These are phyloP conservation scores for Amphiprion ocellaris DNA, from an alignment of 2,113 vertebrate genomes.

Conservation along the genomic window DNA sequence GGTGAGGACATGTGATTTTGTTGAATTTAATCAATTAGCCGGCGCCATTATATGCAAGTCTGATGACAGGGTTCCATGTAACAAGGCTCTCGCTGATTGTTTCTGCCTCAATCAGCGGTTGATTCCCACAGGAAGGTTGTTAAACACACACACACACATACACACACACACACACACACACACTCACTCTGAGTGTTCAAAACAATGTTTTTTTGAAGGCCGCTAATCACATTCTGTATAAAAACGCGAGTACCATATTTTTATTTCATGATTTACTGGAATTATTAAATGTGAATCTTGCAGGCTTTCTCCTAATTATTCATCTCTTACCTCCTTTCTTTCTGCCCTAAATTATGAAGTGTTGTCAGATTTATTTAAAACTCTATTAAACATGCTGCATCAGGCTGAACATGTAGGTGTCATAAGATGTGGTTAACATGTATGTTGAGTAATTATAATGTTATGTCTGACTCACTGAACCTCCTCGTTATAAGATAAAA, in stretches of 20 bases:
- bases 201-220: background rate
- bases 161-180: constrained; percentile 1
- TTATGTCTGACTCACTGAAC: no score
- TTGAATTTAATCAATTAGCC: constrained; percentile 61
- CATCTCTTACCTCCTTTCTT: no score
- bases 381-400: no score
- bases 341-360: no score
- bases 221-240: constrained; percentile 9
- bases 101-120: constrained; percentile 55
- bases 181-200: background rate
- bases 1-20: constrained; percentile 40
- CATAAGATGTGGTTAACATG: no score
- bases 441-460: no score
- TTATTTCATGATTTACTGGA: background rate
- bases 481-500: no score
- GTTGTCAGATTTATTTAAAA: no score
- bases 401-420: no score
- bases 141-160: background rate
- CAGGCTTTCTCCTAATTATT: background rate
- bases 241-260: constrained; percentile 21
- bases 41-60: constrained; percentile 55
- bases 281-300: background rate
- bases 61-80: constrained; percentile 39
- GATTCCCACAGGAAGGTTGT: constrained; percentile 25
- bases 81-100: constrained; percentile 56